Base-by-base conservation (phyloP, 2,113 vertebrate species). In the Sebastes fasciatus region DNA sequence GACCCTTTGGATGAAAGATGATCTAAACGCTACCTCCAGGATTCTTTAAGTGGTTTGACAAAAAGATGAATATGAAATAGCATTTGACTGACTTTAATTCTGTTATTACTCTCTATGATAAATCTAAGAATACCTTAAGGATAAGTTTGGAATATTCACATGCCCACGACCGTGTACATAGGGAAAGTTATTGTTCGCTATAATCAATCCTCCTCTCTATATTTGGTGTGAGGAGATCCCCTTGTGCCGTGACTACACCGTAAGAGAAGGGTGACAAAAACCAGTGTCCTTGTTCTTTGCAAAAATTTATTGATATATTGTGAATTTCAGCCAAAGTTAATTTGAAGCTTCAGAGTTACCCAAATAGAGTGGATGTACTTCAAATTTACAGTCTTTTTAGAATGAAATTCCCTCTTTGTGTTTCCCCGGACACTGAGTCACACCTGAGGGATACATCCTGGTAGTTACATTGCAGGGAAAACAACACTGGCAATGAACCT, bases 1-100 rank as follows among this genome's bases (percentile, higher is more conserved):
- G 16, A 66, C 21, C 52, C 40, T 48, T n/a, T 46, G n/a, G n/a
- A 52, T 73, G 19, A 81, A 69, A 65, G n/a, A 85, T 72, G 26
- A 82, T 86, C 42, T 12, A n/a, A 60, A 68, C 7, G 4, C 64
- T 80, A 62, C 52, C 45, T 23, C 48, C 19, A 19, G 63, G 14
- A 55, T 55, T 70, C 54, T 74, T 74, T 34, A 48, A 78, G 11
- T 54, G 11, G 46, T 74, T 55, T 65, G 14, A 9, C 34, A 74
- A 55, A 60, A 63, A 51, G 19, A 49, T 43, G 65, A 9, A 66
- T 14, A 23, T 40, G 2, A 6, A n/a, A 21, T 55, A 13, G 14
- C 3, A 14, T 49, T 49, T 45, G 26, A 52, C 17, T 55, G 14
- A 58, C 2, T 46, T 46, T 14, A 16, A 42, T 66, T 42, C 2